Percentiles rank a stretch among this genome's conserved stretches.
phyloP scores from a whole-genome alignment of 2,113 vertebrate species.

The Trichechus manatus region DNA sequence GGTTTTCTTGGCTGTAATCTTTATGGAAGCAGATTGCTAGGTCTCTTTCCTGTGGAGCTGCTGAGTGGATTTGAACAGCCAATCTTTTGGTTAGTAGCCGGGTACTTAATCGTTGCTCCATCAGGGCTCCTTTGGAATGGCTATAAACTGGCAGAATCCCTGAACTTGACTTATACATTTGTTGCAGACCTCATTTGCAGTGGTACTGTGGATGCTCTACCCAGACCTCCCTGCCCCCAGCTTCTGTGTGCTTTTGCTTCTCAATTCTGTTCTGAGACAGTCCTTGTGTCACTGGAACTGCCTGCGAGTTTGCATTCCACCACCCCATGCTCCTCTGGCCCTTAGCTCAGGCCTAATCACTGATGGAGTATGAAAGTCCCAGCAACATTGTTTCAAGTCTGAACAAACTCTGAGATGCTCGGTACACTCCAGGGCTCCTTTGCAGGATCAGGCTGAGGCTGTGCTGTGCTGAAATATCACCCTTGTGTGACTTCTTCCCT shows the following conservation, averaged over 20 bases:
- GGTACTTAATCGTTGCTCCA: not conserved
- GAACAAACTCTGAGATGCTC: not conserved
- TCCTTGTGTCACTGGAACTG: not conserved
- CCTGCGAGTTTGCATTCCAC: not conserved
- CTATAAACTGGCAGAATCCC: not conserved
- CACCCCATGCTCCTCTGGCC: not conserved
- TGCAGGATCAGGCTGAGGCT: not conserved
- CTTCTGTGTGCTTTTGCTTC: not conserved
- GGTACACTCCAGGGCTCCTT: not conserved
- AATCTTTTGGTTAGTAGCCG: not conserved
- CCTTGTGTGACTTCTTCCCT: not conserved
- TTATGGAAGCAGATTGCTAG: not conserved
- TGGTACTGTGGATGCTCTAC: too few relatives aligned
- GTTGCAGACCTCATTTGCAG: not conserved
- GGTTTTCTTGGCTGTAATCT: not conserved
- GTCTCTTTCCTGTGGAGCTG: not conserved
- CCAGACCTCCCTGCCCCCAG: not conserved
- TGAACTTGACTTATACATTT: not conserved
- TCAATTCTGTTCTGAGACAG: not conserved
- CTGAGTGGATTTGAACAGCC: not conserved
- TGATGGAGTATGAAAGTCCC: accelerated
- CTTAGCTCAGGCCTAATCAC: not conserved
- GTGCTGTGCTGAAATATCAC: not conserved
- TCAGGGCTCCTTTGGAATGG: not conserved
- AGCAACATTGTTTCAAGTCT: not conserved